Conservation (phyloP, 2,113 vertebrate species). For the Alouatta palliata region DNA sequence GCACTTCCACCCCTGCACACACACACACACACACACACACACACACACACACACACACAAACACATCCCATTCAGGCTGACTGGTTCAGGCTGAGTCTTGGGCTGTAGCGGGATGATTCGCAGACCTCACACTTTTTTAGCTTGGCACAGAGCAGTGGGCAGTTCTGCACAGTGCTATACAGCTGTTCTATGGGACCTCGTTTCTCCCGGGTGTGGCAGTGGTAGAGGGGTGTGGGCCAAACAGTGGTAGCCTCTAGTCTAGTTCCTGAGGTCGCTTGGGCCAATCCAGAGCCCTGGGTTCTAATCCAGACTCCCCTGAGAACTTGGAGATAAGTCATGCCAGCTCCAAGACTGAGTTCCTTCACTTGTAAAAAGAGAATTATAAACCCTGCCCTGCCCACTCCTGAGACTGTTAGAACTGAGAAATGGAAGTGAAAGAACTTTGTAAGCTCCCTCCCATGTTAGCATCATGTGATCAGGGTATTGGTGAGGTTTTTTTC, state of each 20-base stretch:
- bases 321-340: background rate
- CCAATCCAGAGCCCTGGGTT: background rate
- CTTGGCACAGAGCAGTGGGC: background rate
- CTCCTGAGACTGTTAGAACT: background rate
- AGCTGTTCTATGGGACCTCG: background rate
- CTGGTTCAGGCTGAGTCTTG: background rate
- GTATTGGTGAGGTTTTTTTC: background rate
- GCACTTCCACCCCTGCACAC: background rate
- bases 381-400: background rate
- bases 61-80: background rate
- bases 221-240: background rate
- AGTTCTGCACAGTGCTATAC: background rate
- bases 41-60: background rate
- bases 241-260: background rate
- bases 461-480: background rate
- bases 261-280: background rate
- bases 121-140: background rate
- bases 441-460: background rate
- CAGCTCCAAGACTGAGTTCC: background rate
- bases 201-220: background rate
- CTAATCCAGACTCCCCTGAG: background rate
- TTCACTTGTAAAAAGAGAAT: background rate
- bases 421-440: background rate
- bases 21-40: background rate
- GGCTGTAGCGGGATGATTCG: background rate